phyloP scores from a whole-genome alignment of 2,888 invertebrate species.

The Pelosia muscerda region DNA sequence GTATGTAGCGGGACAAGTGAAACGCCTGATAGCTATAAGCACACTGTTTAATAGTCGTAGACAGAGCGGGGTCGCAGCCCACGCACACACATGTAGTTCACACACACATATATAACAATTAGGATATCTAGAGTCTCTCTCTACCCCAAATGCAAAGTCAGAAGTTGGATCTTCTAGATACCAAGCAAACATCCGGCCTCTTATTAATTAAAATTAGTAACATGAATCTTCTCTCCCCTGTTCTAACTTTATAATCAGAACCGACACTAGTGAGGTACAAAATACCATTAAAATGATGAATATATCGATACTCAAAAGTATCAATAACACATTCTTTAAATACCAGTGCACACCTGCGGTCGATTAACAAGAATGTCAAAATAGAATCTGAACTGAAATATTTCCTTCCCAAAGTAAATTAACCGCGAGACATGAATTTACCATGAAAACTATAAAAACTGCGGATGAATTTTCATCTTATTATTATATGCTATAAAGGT shows the following conservation, averaged over 20 bases:
- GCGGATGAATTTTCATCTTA: neutral
- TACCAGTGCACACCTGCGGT: constrained; percentile 73
- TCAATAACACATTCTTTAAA: constrained; percentile 67
- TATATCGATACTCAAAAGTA: constrained; percentile 53
- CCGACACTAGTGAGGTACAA: constrained; percentile 38
- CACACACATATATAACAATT: too few relatives aligned
- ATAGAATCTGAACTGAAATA: constrained; percentile 76
- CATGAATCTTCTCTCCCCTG: constrained; percentile 18
- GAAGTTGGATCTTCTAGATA: neutral
- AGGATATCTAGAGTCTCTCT: neutral
- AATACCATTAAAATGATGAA: constrained; percentile 55
- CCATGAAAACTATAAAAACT: constrained; percentile 22
- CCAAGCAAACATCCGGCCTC: neutral
- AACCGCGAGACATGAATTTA: constrained; percentile 58
- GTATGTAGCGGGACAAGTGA: too few relatives aligned
- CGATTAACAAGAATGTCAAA: constrained; percentile 84
- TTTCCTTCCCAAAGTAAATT: constrained; percentile 70
- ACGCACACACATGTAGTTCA: too few relatives aligned
- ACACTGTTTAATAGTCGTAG: too few relatives aligned
- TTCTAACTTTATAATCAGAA: constrained; percentile 30
- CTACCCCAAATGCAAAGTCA: neutral
- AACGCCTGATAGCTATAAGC: too few relatives aligned
- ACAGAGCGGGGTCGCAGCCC: too few relatives aligned
- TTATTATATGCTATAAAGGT: neutral
- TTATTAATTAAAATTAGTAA: constrained; percentile 45